Percentiles rank a stretch among this genome's conserved stretches.
These are phyloP conservation scores for Turritopsis rubra DNA, from an alignment of 30 jellyfish, hydroid and myxozoan genomes.

Conservation along the genomic window DNA sequence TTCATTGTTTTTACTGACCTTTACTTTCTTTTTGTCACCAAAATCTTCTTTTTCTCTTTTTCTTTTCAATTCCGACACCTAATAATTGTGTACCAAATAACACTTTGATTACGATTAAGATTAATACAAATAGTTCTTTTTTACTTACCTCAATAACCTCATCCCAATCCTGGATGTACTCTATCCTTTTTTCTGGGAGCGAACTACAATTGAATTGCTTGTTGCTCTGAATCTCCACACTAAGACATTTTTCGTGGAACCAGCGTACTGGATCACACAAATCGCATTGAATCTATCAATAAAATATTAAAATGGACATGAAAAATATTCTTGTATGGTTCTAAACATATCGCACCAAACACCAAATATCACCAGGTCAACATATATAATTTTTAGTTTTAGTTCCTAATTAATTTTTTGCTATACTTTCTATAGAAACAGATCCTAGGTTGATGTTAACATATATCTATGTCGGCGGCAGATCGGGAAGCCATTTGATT, in stretches of 20 bases:
- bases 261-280: neutral
- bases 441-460: neutral
- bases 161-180: neutral
- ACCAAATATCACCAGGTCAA: neutral
- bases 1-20: neutral
- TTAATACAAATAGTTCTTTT: neutral
- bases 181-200: neutral
- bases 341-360: neutral
- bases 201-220: neutral
- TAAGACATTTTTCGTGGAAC: neutral
- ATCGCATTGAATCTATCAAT: neutral
- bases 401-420: neutral
- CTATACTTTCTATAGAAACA: no score
- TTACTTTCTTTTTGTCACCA: neutral
- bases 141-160: neutral
- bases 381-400: neutral
- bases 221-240: neutral
- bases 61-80: neutral
- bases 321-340: neutral
- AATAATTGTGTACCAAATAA: neutral
- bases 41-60: neutral
- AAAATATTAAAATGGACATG: neutral
- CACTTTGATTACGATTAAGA: neutral
- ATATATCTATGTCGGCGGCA: no score
- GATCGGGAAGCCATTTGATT: no score